Percentiles rank a stretch among this genome's conserved stretches.
Conservation (phyloP, 2,888 invertebrate species). For the Galerucella pusilla region DNA sequence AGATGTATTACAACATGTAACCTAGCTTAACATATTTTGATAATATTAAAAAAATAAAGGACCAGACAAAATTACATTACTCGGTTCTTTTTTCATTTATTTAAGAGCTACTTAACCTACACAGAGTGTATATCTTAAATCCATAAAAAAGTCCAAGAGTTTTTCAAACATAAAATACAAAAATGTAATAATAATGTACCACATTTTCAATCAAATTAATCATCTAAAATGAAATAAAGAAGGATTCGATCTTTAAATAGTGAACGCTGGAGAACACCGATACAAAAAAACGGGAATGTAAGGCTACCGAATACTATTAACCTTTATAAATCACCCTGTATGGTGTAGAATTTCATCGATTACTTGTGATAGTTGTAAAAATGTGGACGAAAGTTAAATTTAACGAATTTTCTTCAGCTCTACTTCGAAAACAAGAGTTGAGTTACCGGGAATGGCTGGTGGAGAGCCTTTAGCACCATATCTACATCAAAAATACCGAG, state of each 20-base stretch:
- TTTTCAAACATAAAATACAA: too few species aligned
- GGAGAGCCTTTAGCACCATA: constrained; percentile 83
- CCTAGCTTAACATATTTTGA: background rate
- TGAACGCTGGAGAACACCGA: too few species aligned
- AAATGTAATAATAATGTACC: too few species aligned
- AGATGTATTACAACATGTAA: background rate
- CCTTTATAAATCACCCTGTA: too few species aligned
- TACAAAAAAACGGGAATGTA: too few species aligned
- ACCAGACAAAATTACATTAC: background rate
- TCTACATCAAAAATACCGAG: constrained; percentile 62
- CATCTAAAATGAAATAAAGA: too few species aligned
- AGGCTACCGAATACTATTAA: too few species aligned
- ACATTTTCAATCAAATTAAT: too few species aligned
- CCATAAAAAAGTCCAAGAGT: background rate
- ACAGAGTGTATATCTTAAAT: background rate
- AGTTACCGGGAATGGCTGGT: constrained; percentile 89
- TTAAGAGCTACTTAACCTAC: background rate
- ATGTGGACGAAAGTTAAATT: constrained; percentile 35
- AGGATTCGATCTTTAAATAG: too few species aligned
- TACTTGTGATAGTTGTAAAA: background rate
- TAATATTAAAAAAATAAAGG: background rate
- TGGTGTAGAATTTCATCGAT: too few species aligned
- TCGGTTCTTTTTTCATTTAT: background rate
- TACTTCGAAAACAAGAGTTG: constrained; percentile 88
- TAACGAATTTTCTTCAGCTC: constrained; percentile 85